Evolutionary conservation across 2,888 invertebrate genomes (phyloP).

Genomic region (Cerastis rubricosa): DNA sequence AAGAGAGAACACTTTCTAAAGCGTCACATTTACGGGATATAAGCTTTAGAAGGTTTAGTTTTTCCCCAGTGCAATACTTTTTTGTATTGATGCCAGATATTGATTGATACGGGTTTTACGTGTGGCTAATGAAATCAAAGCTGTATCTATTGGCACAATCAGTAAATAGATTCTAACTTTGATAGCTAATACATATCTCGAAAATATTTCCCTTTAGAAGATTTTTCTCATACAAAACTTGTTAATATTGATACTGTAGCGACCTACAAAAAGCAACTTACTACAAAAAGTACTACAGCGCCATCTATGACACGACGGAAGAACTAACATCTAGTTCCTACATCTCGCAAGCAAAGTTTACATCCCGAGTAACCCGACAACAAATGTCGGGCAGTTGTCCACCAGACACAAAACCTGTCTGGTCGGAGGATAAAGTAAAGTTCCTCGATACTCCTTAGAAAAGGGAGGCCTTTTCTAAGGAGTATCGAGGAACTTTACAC

Average conservation of each 20-base stretch:
- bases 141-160: not conserved
- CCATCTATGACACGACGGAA: no score
- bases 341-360: no score
- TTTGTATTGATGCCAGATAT: not conserved
- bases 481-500: no score
- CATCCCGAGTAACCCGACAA: no score
- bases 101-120: not conserved
- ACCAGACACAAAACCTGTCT: no score
- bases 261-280: no score
- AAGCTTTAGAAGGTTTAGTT: not conserved
- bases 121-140: not conserved
- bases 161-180: not conserved
- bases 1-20: not conserved
- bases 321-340: no score
- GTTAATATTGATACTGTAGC: not conserved
- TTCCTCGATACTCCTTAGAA: no score
- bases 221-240: not conserved
- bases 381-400: no score
- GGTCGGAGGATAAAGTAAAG: no score
- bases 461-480: no score
- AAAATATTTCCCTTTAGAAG: not conserved
- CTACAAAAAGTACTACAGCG: no score
- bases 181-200: not conserved
- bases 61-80: not conserved
- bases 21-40: not conserved